Evolutionary conservation across 2,888 invertebrate species (phyloP).

Genomic region (Diaprepes abbreviatus): DNA sequence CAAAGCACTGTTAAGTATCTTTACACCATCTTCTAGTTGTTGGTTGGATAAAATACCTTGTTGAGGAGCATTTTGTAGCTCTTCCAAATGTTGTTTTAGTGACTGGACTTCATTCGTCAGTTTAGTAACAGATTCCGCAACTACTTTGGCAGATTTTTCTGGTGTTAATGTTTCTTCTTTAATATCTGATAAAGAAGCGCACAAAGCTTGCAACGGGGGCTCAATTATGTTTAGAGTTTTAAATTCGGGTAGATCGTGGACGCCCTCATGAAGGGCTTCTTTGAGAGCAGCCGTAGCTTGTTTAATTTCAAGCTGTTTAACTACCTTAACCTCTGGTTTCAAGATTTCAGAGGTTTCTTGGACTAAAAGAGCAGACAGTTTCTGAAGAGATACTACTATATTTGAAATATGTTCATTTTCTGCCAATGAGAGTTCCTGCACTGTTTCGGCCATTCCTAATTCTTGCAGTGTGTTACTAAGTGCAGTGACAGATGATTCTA

Average conservation of each 20-base stretch:
- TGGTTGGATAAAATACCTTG: constrained; percentile 6
- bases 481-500: neutral
- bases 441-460: neutral
- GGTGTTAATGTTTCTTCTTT: neutral
- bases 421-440: neutral
- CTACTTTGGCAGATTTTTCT: neutral
- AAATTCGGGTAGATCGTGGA: neutral
- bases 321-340: neutral
- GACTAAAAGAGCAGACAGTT: neutral
- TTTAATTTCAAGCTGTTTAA: neutral
- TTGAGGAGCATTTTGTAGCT: constrained; percentile 9
- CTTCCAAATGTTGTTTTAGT: constrained; percentile 22
- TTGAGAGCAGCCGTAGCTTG: neutral
- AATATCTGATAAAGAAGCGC: neutral
- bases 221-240: neutral
- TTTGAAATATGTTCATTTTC: neutral
- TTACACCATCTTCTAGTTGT: neutral
- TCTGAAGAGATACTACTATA: neutral
- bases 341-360: neutral
- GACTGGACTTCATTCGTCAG: constrained; percentile 16
- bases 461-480: neutral
- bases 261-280: neutral
- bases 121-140: neutral
- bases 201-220: constrained; percentile 2
- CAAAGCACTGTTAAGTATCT: neutral